A percentile compares a stretch with the other conserved stretches of the same genome.
Conservation (phyloP, 2,888 invertebrate genomes). For the Pimpla rufipes region DNA sequence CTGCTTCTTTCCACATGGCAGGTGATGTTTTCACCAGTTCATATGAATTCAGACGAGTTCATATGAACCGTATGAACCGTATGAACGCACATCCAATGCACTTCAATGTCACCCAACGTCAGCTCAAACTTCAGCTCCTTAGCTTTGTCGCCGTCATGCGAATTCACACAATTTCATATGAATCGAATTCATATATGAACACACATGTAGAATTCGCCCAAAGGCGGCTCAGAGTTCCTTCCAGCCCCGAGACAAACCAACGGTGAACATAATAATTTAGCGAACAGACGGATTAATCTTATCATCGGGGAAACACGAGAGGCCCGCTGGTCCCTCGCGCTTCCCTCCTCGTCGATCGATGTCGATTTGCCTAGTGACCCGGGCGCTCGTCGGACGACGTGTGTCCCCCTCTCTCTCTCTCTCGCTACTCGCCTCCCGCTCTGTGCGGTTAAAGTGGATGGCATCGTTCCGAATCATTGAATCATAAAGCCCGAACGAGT, state of each 20-base stretch:
- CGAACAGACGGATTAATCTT: conserved; percentile 26
- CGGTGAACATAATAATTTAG: conserved; percentile 8
- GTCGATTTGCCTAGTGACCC: conserved; percentile 34
- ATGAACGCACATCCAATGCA: too few species aligned
- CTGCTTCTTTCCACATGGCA: too few species aligned
- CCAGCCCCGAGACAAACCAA: background rate
- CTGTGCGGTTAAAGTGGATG: conserved; percentile 45
- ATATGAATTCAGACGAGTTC: too few species aligned
- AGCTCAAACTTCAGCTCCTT: too few species aligned
- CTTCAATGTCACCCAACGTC: too few species aligned
- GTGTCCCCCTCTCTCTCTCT: background rate
- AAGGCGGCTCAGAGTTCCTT: too few species aligned
- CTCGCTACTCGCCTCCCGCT: background rate
- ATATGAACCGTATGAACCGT: too few species aligned
- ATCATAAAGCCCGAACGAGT: conserved; percentile 36
- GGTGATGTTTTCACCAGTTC: too few species aligned
- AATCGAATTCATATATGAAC: too few species aligned
- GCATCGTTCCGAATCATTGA: conserved; percentile 47
- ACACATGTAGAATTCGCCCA: too few species aligned
- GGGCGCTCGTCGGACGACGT: background rate
- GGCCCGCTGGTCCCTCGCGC: background rate
- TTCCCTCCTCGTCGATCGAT: conserved; percentile 25
- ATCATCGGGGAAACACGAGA: conserved; percentile 33
- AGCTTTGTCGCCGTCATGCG: too few species aligned
- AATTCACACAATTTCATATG: too few species aligned